These are phyloP conservation scores for Ctenochaetus hawaiiensis DNA, from an alignment of 2,797 vertebrate genomes.

Conservation along the genomic window DNA sequence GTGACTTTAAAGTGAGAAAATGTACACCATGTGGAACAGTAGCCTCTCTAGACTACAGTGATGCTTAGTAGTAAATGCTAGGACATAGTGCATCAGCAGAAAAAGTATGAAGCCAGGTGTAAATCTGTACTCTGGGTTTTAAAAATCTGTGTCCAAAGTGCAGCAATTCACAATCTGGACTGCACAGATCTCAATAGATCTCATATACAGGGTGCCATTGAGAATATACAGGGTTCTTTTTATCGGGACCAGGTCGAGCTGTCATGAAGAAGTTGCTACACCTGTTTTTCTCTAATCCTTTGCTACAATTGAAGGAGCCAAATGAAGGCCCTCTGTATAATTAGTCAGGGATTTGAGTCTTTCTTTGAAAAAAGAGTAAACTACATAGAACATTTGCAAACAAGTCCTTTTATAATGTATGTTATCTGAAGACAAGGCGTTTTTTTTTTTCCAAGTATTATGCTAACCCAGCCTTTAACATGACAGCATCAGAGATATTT, in stretches of 20 bases:
- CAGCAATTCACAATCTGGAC: no score
- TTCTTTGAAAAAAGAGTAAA: background rate
- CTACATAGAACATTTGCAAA: background rate
- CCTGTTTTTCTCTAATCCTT: background rate
- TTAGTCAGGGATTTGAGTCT: background rate
- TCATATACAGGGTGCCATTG: no score
- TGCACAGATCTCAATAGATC: no score
- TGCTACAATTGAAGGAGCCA: background rate
- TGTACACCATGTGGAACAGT: background rate
- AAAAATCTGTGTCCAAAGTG: no score
- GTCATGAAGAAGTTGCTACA: background rate
- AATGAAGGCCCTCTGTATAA: background rate
- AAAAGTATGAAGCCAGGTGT: no score
- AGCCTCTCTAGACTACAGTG: background rate
- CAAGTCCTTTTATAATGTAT: background rate
- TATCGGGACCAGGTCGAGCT: background rate
- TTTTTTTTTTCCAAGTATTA: background rate
- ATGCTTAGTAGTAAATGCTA: background rate
- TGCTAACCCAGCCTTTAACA: background rate
- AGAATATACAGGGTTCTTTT: background rate
- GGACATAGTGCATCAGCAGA: background rate
- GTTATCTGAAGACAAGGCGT: background rate
- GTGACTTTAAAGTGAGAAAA: background rate
- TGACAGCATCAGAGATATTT: background rate
- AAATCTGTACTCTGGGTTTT: no score